These are phyloP conservation scores for Leucopsar rothschildi DNA, from an alignment of 2,113 vertebrate species.

Conservation along the genomic window DNA sequence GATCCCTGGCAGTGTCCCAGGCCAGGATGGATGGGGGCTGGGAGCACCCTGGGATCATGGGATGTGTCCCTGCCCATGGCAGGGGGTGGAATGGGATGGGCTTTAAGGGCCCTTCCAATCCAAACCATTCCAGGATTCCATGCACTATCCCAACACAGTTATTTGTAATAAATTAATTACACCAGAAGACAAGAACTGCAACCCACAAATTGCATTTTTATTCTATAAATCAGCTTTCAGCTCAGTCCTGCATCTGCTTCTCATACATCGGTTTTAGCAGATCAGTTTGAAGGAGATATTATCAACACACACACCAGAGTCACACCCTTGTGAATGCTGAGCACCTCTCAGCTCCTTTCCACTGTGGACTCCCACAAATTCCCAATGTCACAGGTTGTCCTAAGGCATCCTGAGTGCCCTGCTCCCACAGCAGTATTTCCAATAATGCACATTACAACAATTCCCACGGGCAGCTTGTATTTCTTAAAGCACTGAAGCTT, in stretches of 20 bases:
- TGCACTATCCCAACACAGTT: not conserved
- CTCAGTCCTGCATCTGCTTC: not conserved
- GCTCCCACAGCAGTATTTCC: not conserved
- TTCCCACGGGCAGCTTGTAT: not conserved
- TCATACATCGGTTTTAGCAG: not conserved
- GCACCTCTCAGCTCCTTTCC: not conserved
- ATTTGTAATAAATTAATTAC: not conserved
- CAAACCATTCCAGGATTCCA: not conserved
- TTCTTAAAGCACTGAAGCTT: not conserved
- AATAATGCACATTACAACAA: not conserved
- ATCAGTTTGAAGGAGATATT: not conserved
- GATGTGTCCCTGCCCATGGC: not conserved
- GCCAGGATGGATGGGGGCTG: not conserved
- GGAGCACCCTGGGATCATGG: not conserved
- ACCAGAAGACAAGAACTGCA: not conserved
- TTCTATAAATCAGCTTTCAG: not conserved
- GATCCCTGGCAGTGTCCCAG: not conserved
- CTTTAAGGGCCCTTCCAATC: not conserved
- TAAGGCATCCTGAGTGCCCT: not conserved
- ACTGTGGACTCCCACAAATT: not conserved
- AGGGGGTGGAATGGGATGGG: rapidly evolving
- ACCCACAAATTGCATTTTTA: not conserved
- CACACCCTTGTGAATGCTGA: not conserved
- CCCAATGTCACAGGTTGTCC: not conserved
- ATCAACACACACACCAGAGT: not conserved